Evolutionary conservation across 2,113 vertebrate genomes (phyloP).

Genomic region (Colossoma macropomum): DNA sequence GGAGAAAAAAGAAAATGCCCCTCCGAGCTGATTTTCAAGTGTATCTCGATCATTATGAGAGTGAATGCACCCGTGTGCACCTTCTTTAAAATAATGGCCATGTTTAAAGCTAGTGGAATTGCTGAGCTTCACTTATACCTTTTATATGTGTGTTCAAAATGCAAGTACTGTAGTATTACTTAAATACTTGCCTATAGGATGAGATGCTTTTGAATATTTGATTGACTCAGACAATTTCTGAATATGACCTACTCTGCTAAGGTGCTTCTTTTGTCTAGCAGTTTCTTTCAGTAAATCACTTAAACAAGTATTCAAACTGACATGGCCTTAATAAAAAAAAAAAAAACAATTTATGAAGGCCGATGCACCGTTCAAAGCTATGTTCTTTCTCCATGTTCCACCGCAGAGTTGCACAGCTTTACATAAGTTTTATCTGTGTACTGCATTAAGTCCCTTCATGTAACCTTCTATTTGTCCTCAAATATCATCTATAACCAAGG

Average conservation of each 20-base stretch:
- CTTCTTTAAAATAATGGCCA: background rate
- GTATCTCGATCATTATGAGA: constrained; percentile 24
- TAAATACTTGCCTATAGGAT: too few relatives aligned
- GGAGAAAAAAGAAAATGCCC: constrained; percentile 32
- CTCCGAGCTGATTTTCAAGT: constrained; percentile 47
- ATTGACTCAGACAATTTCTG: too few relatives aligned
- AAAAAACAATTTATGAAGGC: background rate
- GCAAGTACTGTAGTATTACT: background rate
- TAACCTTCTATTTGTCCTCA: background rate
- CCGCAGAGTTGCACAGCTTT: background rate
- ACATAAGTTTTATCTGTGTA: background rate
- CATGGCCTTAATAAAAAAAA: background rate
- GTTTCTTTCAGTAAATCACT: too few relatives aligned
- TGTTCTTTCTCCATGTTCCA: background rate
- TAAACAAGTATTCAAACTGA: too few relatives aligned
- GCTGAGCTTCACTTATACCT: background rate
- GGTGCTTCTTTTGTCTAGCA: too few relatives aligned
- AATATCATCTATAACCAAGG: background rate
- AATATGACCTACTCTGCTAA: too few relatives aligned
- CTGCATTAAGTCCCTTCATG: background rate
- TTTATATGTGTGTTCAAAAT: background rate
- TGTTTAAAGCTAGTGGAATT: background rate
- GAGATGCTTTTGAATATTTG: too few relatives aligned
- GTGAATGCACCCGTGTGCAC: constrained; percentile 13
- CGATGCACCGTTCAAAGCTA: background rate